Evolutionary conservation across 2,797 vertebrate genomes (phyloP).

Genomic region (Rhabdomys pumilio): DNA sequence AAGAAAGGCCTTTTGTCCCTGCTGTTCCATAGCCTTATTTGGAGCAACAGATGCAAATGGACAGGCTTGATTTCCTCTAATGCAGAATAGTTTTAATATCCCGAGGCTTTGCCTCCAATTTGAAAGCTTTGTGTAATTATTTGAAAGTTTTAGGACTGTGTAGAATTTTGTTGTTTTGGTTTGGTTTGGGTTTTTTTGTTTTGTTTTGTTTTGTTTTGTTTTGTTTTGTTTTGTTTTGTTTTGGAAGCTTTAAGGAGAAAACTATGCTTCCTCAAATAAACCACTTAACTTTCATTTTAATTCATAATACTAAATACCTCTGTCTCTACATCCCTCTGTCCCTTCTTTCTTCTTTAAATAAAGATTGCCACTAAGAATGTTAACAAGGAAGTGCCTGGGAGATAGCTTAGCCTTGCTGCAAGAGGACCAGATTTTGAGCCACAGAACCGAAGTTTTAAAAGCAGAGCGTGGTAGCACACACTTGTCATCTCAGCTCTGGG

Average conservation of each 20-base stretch:
- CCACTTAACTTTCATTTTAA: conserved; percentile 56
- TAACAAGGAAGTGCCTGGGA: background rate
- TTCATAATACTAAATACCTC: background rate
- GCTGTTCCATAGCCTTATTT: conserved; percentile 54
- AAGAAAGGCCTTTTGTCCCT: conserved; percentile 75
- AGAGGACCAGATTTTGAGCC: background rate
- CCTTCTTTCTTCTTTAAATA: conserved; percentile 37
- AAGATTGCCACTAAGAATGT: conserved; percentile 28
- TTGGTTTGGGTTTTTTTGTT: background rate
- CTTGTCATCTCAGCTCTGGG: background rate
- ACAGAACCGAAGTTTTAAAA: background rate
- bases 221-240: background rate
- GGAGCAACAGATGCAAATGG: conserved; percentile 70
- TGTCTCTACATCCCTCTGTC: background rate
- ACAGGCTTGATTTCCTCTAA: conserved; percentile 52
- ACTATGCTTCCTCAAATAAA: background rate
- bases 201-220: background rate
- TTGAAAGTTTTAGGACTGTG: conserved; percentile 30
- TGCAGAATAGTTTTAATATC: conserved; percentile 31
- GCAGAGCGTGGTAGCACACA: no score
- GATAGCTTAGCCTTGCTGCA: background rate
- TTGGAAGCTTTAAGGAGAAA: conserved; percentile 6
- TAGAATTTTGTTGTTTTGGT: background rate
- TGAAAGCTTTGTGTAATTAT: conserved; percentile 43
- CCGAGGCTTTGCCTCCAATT: background rate